phyloP scores from a whole-genome alignment of 2,888 invertebrate genomes.

The Globia sparganii region DNA sequence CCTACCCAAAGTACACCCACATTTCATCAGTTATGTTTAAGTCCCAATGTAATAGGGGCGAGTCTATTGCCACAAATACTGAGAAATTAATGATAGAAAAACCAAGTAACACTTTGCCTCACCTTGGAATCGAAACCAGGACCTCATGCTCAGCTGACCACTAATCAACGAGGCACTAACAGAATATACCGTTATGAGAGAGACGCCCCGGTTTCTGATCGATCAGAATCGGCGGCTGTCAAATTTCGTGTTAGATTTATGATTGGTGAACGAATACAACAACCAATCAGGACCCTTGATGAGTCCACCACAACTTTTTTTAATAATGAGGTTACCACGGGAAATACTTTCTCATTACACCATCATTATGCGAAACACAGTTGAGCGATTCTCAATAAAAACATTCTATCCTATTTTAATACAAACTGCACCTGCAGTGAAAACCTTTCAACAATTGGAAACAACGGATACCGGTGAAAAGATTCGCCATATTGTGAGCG shows the following conservation, averaged over 20 bases:
- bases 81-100: not conserved
- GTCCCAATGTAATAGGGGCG: not conserved
- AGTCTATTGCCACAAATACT: not conserved
- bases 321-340: not conserved
- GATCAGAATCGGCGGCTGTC: not conserved
- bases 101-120: not conserved
- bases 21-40: not conserved
- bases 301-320: too few species aligned
- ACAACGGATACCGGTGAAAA: constrained; percentile 67
- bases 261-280: not conserved
- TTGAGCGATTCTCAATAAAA: constrained; percentile 45
- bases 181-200: not conserved
- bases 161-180: not conserved
- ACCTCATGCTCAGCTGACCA: not conserved
- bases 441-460: constrained; percentile 65
- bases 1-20: not conserved
- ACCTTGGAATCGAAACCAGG: not conserved
- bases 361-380: constrained; percentile 8
- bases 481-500: constrained; percentile 80
- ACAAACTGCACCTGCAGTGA: constrained; percentile 51
- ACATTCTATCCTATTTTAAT: constrained; percentile 44
- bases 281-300: not conserved
- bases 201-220: not conserved
- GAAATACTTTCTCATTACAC: constrained; percentile 7
- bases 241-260: not conserved